Evolutionary conservation across 2,113 vertebrate species (phyloP).

Genomic region (Vulpes ferrilata): DNA sequence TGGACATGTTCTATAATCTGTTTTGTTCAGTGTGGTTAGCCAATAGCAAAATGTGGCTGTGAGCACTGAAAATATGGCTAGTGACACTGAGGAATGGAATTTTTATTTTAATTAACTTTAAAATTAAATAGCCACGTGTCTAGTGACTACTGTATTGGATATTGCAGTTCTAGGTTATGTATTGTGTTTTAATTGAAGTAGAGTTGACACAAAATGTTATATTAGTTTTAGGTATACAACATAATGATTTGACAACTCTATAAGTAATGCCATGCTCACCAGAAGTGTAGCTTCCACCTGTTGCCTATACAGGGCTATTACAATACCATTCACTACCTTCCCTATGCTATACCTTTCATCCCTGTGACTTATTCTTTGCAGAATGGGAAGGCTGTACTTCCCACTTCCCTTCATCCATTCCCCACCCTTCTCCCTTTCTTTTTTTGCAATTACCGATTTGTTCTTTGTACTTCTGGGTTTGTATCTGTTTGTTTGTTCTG

Average conservation of each 20-base stretch:
- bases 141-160: neutral
- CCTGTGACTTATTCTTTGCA: neutral
- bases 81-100: neutral
- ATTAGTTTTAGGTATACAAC: neutral
- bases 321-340: neutral
- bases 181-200: neutral
- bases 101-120: constrained; percentile 38
- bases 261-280: neutral
- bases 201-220: neutral
- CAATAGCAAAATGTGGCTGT: neutral
- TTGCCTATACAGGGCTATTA: neutral
- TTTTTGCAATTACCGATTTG: neutral
- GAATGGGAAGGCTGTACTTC: neutral
- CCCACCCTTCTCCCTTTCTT: neutral
- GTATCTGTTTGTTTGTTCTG: neutral
- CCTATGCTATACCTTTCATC: neutral
- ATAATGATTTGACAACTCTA: neutral
- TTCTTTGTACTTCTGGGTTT: neutral
- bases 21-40: neutral
- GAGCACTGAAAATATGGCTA: neutral
- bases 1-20: neutral
- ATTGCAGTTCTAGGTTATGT: neutral
- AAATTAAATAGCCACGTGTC: neutral
- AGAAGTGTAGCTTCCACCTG: neutral
- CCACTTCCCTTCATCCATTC: neutral